A percentile compares a stretch with the other conserved stretches of the same genome.
Conservation (phyloP, 2,113 vertebrate genomes). For the Lepus americanus region DNA sequence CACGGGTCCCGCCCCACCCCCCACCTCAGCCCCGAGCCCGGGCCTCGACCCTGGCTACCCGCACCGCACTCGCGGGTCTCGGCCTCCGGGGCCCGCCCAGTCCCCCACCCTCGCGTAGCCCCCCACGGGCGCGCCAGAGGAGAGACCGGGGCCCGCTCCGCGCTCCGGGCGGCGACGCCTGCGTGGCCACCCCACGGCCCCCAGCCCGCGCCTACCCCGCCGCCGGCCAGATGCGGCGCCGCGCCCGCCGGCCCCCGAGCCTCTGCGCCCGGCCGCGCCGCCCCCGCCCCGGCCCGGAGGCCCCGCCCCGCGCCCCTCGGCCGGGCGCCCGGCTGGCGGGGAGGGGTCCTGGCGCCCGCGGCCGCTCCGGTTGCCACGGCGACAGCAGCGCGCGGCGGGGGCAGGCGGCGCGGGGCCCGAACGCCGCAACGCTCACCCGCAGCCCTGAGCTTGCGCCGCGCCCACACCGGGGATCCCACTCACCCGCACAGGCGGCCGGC, state of each 20-base stretch:
- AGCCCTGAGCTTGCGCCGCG: not conserved
- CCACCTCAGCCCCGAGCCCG: not conserved
- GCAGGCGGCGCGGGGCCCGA: not conserved
- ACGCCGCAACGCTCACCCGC: not conserved
- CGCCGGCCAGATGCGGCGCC: conserved; percentile 55
- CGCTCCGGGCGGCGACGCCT: not conserved
- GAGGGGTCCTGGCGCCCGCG: not conserved
- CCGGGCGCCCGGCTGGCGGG: not conserved
- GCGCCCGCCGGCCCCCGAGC: conserved; percentile 48
- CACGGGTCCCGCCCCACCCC: not conserved
- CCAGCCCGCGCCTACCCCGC: conserved; percentile 63
- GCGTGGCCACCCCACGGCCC: not conserved
- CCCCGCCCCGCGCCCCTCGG: conserved; percentile 54
- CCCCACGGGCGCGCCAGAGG: not conserved
- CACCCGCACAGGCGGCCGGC: not conserved
- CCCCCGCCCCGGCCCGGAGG: conserved; percentile 11
- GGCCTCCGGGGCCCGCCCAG: no score
- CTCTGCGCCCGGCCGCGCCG: not conserved
- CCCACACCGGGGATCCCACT: not conserved
- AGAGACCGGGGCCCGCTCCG: not conserved
- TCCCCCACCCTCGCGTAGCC: not conserved
- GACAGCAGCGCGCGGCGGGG: not conserved
- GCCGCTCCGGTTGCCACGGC: conserved; percentile 46
- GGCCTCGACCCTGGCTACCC: not conserved
- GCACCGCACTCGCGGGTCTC: no score